Conservation (phyloP, 1,140 invertebrate species). For the Latrodectus geometricus region DNA sequence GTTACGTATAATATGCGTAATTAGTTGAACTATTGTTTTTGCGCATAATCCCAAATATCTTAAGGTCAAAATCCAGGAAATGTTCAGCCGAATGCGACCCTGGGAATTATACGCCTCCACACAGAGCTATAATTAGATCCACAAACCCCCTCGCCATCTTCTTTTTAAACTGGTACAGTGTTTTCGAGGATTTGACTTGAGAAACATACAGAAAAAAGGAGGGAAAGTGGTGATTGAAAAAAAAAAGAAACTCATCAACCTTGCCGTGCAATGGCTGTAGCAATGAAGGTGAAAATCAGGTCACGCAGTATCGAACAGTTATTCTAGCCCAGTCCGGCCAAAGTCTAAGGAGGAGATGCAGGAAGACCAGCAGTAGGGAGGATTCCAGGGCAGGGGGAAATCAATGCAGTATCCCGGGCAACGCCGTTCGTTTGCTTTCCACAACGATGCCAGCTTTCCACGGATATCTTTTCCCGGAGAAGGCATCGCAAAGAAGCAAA, state of each 20-base stretch:
- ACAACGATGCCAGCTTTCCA: conserved; percentile 28
- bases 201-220: background rate
- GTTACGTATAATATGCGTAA: too few relatives aligned
- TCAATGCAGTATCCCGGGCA: conserved; percentile 59
- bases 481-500: background rate
- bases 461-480: background rate
- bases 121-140: background rate
- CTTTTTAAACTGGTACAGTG: background rate
- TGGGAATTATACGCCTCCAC: background rate
- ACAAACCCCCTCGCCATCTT: background rate
- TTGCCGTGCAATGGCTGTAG: background rate
- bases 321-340: conserved; percentile 5
- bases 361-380: background rate
- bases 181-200: background rate
- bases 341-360: background rate
- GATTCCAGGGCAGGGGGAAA: conserved; percentile 34
- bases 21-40: too few relatives aligned
- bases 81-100: background rate
- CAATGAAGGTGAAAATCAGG: conserved; percentile 41
- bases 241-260: too few relatives aligned
- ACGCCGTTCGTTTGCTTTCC: conserved; percentile 25
- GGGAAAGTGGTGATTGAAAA: too few relatives aligned
- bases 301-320: conserved; percentile 59
- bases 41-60: too few relatives aligned
- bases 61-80: too few relatives aligned